Base-by-base conservation (phyloP, 2,888 invertebrate genomes). In the Cerceris rybyensis region DNA sequence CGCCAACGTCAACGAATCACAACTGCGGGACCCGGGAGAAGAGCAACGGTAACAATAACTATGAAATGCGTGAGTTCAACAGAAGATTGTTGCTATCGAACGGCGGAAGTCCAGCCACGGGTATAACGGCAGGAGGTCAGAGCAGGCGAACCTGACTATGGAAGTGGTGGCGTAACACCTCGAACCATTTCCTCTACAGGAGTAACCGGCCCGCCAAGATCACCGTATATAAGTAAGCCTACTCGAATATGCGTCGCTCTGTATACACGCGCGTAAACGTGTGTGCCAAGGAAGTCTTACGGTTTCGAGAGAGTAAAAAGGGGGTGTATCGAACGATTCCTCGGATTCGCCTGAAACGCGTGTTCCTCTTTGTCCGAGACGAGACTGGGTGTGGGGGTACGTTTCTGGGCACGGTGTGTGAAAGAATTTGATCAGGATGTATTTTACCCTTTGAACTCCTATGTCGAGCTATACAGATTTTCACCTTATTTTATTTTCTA, bases 21-120 rank as follows among this genome's bases (percentile, higher is more conserved):
- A 84, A 89, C 84, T 86, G 92, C 70, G 88, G 87, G 60, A 87
- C 87, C 28, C 91, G 92, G 49, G 95, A 95, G 80, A 95, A 95
- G 91, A 95, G 95, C 76, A 96, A 96, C 92, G 96, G 96, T 66
- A 96, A 96, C 93, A 96, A 96, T 92, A 96, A 96, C 90, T 96
- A 96, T 92, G 96, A 96, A 92, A 94, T 96, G 94, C 94, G 96
- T 64, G 96, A 96, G 92, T 94, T 96, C 88, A 95, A 94, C 72
- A 85, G 91, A 61, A 86, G 91, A 75, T 81, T 92, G 82, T 83
- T 92, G 81, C 83, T 91, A 74, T 90, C 91, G 72, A 92, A 90
- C 70, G 90, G 91, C 17, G 86, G 87, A 43, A 89, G 89, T 74
- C 90, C 90, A 92, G 84, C 93, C 93, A 77, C 94, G 93, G 84